These are phyloP conservation scores for Columba janthina DNA, from an alignment of 2,113 vertebrate genomes.

Conservation along the genomic window DNA sequence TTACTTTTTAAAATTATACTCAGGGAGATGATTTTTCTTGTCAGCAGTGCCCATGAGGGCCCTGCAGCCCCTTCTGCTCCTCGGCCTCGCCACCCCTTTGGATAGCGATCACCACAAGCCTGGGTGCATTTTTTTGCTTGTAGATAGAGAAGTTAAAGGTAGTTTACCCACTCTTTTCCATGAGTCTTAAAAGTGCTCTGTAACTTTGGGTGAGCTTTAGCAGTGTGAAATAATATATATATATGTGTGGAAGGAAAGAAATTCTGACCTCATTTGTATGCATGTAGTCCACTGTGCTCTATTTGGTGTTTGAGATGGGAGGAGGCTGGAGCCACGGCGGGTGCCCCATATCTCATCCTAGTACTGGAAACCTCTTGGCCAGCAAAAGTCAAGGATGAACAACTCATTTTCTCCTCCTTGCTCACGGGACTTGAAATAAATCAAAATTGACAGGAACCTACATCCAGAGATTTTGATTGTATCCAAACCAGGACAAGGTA, in stretches of 20 bases:
- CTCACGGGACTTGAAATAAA: not conserved
- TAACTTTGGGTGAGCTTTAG: not conserved
- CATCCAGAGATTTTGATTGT: not conserved
- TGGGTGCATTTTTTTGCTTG: not conserved
- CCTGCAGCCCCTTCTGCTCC: not conserved
- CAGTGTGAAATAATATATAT: not conserved
- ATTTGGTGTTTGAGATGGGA: not conserved
- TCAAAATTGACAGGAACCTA: not conserved
- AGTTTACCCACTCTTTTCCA: not conserved
- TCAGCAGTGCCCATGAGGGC: not conserved
- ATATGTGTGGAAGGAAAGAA: not conserved
- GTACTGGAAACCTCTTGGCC: not conserved
- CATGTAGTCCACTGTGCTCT: not conserved
- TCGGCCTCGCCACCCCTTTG: rapidly evolving
- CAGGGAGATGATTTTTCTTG: not conserved
- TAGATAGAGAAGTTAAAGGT: constrained; percentile 11
- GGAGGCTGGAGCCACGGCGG: not conserved
- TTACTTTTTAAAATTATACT: not conserved
- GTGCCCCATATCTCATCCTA: not conserved
- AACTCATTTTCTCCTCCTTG: not conserved
- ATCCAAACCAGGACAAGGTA: constrained; percentile 8
- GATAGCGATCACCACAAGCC: not conserved
- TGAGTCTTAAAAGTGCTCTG: not conserved
- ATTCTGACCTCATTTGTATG: not conserved
- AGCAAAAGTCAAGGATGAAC: not conserved